Evolutionary conservation across 2,113 vertebrate genomes (phyloP).

Genomic region (Acrocephalus kingi): DNA sequence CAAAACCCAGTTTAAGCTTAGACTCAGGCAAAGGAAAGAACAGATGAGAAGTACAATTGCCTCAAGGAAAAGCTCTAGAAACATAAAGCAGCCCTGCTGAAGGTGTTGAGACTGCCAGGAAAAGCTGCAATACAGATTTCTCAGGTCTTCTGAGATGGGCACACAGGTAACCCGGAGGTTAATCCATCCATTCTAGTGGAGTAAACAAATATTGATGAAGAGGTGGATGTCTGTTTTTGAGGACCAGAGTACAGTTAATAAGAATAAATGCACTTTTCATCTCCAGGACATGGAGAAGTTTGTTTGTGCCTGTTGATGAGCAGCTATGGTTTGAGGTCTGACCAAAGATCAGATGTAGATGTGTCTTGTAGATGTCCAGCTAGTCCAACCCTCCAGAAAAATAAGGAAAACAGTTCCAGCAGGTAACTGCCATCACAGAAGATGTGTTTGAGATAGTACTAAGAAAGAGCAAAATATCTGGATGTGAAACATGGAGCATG

Average conservation of each 20-base stretch:
- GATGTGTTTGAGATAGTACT: neutral
- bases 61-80: neutral
- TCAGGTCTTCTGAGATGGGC: neutral
- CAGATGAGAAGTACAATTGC: neutral
- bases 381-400: neutral
- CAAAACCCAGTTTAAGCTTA: neutral
- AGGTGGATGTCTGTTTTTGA: neutral
- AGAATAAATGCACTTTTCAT: neutral
- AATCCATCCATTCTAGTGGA: neutral
- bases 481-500: neutral
- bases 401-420: neutral
- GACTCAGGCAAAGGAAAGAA: neutral
- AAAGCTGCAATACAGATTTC: neutral
- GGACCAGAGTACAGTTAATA: neutral
- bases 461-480: neutral
- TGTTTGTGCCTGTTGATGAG: neutral
- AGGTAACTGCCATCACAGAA: neutral
- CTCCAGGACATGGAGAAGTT: neutral
- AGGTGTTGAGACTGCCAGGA: neutral
- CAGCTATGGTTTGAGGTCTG: neutral
- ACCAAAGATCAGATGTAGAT: neutral
- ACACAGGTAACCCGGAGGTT: neutral
- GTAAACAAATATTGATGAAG: neutral
- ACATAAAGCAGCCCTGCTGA: neutral
- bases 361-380: neutral